A percentile compares a stretch with the other conserved stretches of the same genome.
Conservation (phyloP, 64 coral and sea anemone species). For the Stichodactyla mertensii region DNA sequence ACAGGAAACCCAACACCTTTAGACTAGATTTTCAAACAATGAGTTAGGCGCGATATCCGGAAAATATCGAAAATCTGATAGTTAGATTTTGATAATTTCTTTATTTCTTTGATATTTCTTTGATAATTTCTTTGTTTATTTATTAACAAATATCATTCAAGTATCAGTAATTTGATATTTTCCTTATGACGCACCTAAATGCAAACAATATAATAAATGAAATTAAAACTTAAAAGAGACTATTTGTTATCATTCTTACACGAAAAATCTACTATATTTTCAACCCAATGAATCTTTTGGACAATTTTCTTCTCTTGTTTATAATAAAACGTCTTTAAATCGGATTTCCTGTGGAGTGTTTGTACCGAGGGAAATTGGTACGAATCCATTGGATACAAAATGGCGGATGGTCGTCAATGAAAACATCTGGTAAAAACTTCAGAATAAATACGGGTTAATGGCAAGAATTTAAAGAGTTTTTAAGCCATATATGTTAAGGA, state of each 20-base stretch:
- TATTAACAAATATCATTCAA: too few relatives aligned
- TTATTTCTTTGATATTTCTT: too few relatives aligned
- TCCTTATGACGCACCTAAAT: too few relatives aligned
- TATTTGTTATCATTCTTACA: too few relatives aligned
- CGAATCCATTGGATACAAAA: conserved; percentile 37
- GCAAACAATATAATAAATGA: background rate
- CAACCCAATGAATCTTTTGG: background rate
- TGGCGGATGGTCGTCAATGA: conserved; percentile 60
- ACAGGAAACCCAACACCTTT: conserved; percentile 8
- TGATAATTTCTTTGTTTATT: too few relatives aligned
- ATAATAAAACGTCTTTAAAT: background rate
- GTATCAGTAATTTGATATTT: too few relatives aligned
- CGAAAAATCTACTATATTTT: background rate
- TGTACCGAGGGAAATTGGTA: conserved; percentile 6
- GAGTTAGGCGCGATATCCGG: too few relatives aligned
- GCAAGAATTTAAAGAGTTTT: background rate
- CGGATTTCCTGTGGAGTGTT: conserved; percentile 3
- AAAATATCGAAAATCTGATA: too few relatives aligned
- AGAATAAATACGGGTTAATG: background rate
- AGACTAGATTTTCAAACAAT: background rate
- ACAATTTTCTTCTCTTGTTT: background rate
- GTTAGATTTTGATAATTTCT: too few relatives aligned
- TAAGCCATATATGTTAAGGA: background rate
- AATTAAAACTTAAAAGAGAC: background rate
- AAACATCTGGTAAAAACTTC: background rate